Evolutionary conservation across 2,888 invertebrate species (phyloP).

Genomic region (Latheticus oryzae): DNA sequence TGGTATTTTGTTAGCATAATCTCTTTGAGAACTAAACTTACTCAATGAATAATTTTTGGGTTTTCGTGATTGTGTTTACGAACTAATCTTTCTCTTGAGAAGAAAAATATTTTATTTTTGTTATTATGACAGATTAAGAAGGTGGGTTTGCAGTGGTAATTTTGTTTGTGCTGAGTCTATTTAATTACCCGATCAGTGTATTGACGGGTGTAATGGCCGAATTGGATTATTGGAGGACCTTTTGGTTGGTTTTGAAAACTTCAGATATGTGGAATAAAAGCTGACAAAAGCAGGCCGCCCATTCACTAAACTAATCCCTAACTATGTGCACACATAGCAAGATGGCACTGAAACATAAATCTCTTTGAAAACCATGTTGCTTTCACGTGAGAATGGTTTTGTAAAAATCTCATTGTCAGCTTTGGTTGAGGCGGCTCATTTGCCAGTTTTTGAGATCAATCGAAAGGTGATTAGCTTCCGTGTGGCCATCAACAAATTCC

Average conservation of each 20-base stretch:
- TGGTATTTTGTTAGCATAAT: conserved; percentile 37
- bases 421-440: conserved; percentile 35
- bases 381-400: conserved; percentile 25
- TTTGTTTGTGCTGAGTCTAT: background rate
- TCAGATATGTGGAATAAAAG: conserved; percentile 31
- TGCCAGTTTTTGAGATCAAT: conserved; percentile 38
- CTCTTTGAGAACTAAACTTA: conserved; percentile 29
- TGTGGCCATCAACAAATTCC: conserved; percentile 16
- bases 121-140: background rate
- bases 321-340: conserved; percentile 32
- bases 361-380: conserved; percentile 28
- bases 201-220: conserved; percentile 36
- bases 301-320: conserved; percentile 35
- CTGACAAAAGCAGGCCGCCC: conserved; percentile 37
- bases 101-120: conserved; percentile 5
- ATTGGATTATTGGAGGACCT: conserved; percentile 32
- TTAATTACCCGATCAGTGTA: conserved; percentile 21
- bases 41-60: conserved; percentile 30
- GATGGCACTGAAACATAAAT: conserved; percentile 36
- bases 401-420: conserved; percentile 30
- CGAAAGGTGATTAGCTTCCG: conserved; percentile 32
- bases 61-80: conserved; percentile 12
- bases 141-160: background rate
- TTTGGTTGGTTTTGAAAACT: conserved; percentile 27
- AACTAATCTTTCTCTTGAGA: conserved; percentile 10